A percentile compares a stretch with the other conserved stretches of the same genome.
Evolutionary conservation across 2,797 vertebrate species (phyloP).

Genomic region (Apogon hyalosoma): DNA sequence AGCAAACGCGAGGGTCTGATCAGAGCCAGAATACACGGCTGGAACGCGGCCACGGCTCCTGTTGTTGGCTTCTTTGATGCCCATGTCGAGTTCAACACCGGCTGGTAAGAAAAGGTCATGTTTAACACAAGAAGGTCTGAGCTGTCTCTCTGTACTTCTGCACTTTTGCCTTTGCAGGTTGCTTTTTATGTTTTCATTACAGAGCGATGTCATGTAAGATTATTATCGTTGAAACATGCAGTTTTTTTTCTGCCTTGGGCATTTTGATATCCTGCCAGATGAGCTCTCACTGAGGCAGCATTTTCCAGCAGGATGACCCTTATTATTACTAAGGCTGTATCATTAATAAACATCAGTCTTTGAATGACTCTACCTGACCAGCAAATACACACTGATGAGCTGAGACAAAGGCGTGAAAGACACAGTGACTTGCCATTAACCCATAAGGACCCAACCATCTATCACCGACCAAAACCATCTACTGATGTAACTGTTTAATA

Average conservation of each 20-base stretch:
- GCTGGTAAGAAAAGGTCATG: constrained; percentile 87
- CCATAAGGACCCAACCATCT: too few relatives aligned
- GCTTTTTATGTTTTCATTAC: constrained; percentile 47
- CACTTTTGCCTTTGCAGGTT: constrained; percentile 43
- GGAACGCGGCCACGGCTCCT: constrained; percentile 93
- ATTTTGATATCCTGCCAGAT: constrained; percentile 45
- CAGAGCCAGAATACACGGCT: constrained; percentile 95
- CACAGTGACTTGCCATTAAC: constrained; percentile 30
- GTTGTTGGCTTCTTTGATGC: constrained; percentile 97
- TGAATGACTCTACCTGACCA: constrained; percentile 38
- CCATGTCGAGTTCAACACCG: constrained; percentile 96
- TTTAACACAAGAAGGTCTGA: constrained; percentile 43
- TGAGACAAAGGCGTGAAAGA: constrained; percentile 11
- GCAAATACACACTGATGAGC: constrained; percentile 26
- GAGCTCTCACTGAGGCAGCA: constrained; percentile 58
- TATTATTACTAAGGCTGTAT: constrained; percentile 62
- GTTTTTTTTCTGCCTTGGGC: constrained; percentile 33
- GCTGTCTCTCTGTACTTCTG: constrained; percentile 34
- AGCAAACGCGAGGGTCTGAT: constrained; percentile 94
- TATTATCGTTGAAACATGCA: constrained; percentile 48
- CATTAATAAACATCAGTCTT: constrained; percentile 50
- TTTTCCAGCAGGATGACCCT: constrained; percentile 53
- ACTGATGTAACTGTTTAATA: too few relatives aligned
- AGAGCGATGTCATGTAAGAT: constrained; percentile 48
- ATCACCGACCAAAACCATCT: too few relatives aligned